Percentiles rank a stretch among this genome's conserved stretches.
phyloP scores from a whole-genome alignment of 2,113 vertebrate genomes.

The Polypterus bichir region DNA sequence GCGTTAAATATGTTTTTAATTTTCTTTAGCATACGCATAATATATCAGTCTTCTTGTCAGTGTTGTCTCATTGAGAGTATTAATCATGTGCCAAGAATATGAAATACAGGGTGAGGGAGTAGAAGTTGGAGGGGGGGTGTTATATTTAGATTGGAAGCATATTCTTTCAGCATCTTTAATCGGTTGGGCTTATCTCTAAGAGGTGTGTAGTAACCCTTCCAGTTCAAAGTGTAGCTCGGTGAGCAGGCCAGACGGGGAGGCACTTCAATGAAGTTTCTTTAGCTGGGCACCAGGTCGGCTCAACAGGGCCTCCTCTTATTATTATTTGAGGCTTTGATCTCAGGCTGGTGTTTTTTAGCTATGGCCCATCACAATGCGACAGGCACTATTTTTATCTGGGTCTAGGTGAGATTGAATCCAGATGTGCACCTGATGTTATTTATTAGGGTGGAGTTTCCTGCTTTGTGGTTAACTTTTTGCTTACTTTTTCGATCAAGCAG shows the following conservation, averaged over 20 bases:
- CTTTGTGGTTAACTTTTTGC: slow-evolving; percentile 20
- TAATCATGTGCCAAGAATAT: slow-evolving; percentile 68
- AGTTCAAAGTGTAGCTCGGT: slow-evolving; percentile 28
- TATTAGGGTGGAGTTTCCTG: slow-evolving; percentile 18
- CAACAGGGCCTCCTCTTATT: background rate
- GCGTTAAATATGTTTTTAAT: slow-evolving; percentile 43
- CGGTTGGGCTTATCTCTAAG: slow-evolving; percentile 44
- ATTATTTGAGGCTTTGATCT: slow-evolving; percentile 24
- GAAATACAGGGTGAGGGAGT: slow-evolving; percentile 30
- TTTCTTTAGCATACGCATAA: slow-evolving; percentile 46
- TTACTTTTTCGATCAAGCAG: background rate
- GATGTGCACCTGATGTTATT: slow-evolving; percentile 34
- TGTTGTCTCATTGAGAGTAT: slow-evolving; percentile 37
- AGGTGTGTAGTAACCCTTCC: slow-evolving; percentile 20
- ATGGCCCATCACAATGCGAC: slow-evolving; percentile 15
- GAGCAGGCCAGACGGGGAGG: slow-evolving; percentile 10
- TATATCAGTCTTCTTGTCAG: slow-evolving; percentile 41
- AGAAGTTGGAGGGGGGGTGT: slow-evolving; percentile 24
- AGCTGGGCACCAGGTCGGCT: slow-evolving; percentile 10
- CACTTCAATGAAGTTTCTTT: slow-evolving; percentile 1
- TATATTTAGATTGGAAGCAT: slow-evolving; percentile 53
- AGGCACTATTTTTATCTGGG: slow-evolving; percentile 37
- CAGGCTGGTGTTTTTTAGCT: slow-evolving; percentile 20
- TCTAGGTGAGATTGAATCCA: slow-evolving; percentile 43
- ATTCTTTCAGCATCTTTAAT: slow-evolving; percentile 47